Evolutionary conservation across 2,113 vertebrate species (phyloP), one percentile per base, ranked within the genome.

Genomic region (Nothocercus nigrocapillus): DNA sequence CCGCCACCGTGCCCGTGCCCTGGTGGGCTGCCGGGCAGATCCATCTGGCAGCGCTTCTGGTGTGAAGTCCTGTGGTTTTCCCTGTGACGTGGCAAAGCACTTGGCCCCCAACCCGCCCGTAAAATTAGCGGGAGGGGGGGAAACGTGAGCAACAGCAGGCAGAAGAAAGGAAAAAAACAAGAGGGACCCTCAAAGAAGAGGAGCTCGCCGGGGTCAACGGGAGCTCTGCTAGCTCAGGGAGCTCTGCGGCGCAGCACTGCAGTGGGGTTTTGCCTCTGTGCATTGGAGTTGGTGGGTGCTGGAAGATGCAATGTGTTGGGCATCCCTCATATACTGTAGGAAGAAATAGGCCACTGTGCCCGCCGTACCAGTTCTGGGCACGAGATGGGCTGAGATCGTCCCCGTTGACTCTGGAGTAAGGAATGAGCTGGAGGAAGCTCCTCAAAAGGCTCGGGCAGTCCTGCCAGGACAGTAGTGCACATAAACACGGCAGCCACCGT

Each of bases 11-110:
- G 92, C 88, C 90, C 93, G 58, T 30, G 0, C 18, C 4, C 4
- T 49, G 58, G 69, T 27, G 21, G 28, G 96, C 85, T 94, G 88
- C 92, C 83, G 69, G 90, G 77, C 80, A 49, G n/a, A 12, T 5
- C 90, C 92, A 97, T 96, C 95, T 97, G 95, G 94, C 85, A 94
- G 88, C 81, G 89, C 95, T 76, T 96, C 93, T 96, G 58, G 95
- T 94, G 92, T 90, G 15, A 62, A 86, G 83, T 53, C 93, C 85
- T 95, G 93, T 89, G 94, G 90, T 96, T 97, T 96, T 58, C 92
- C 89, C 54, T 97, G 83, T 95, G 94, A 94, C 95, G 95, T 93
- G 93, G 93, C 88, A 90, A 84, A 96, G 90, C 91, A 95, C 91
- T 53, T 95, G 92, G 93, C 69, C 85, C 87, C 88, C 91, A 95